Conservation (phyloP, 2,888 invertebrate species). For the Cerastoderma edule region DNA sequence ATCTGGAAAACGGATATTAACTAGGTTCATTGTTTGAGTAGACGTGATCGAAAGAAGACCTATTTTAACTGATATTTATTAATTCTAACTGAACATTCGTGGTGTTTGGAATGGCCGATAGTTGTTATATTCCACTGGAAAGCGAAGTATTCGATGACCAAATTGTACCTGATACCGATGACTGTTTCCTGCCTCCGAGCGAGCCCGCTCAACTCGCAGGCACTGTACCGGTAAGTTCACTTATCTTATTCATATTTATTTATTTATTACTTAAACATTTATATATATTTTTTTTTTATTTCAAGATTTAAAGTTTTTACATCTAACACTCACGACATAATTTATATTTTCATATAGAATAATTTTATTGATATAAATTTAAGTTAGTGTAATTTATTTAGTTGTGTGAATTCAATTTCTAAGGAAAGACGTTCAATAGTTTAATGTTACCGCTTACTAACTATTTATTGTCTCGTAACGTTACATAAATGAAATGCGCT, state of each 20-base stretch:
- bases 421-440: too few relatives aligned
- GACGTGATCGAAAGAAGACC: constrained; percentile 15
- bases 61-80: not conserved
- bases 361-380: too few relatives aligned
- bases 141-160: constrained; percentile 77
- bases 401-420: too few relatives aligned
- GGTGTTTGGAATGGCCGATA: constrained; percentile 75
- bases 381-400: too few relatives aligned
- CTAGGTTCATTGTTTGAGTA: constrained; percentile 13
- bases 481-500: too few relatives aligned
- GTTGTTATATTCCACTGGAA: constrained; percentile 65
- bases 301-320: not conserved
- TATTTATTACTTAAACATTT: not conserved
- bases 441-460: too few relatives aligned
- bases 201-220: constrained; percentile 52
- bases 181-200: constrained; percentile 73
- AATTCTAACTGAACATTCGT: constrained; percentile 25
- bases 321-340: not conserved
- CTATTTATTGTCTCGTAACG: too few relatives aligned
- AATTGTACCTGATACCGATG: constrained; percentile 80
- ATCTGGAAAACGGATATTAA: constrained; percentile 19
- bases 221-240: constrained; percentile 57
- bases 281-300: not conserved
- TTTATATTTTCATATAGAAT: too few relatives aligned
- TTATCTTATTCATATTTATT: constrained; percentile 12